Base-by-base conservation (phyloP, 1,140 invertebrate species). In the Amphibalanus amphitrite region DNA sequence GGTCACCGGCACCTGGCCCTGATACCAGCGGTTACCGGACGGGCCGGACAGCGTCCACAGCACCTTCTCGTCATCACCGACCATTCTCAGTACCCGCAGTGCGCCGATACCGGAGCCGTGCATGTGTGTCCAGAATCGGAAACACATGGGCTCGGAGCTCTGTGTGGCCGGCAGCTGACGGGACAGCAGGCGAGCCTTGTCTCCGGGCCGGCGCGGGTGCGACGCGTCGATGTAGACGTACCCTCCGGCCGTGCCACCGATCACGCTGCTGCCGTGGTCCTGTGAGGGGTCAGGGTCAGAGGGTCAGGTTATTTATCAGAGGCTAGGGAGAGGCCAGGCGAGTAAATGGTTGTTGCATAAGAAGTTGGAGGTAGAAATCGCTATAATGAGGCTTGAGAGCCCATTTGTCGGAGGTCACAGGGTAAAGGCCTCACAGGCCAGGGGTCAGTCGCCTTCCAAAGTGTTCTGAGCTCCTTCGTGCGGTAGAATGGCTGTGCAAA, bases 71-170 rank as follows among this genome's bases (percentile, higher is more conserved):
- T 76, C 71, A 26, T 73, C 69, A 67, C 76, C 76, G 30, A 75
- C 69, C 28, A 28, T 3, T 28, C 65, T 3, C 8, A 67, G n/a
- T 8, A 89, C 82, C 38, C 82, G 80, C 23, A 90, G 76, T 3
- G 79, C 81, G 15, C 88, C 88, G n/a, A 89, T 83, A 1, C 88
- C 88, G 70, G 85, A n/a, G 0, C 88, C 88, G 75, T 84, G 89
- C 88, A 90, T 89, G 76, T 89, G 87, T 38, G 88, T 89, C 81
- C 86, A 89, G 75, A 90, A 89, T 74, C 85, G 82, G 78, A 89
- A 80, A 71, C 87, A 88, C 47, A 85, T 77, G 0, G 86, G 85
- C 17, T 79, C 13, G 6, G n/a, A 72, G 69, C 74, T 77, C 84
- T 83, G 82, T 68, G 84, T 86, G 0, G 84, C 78, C 6, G 83